These are phyloP conservation scores for Lontra canadensis DNA, from an alignment of 2,113 vertebrate genomes.

Conservation along the genomic window DNA sequence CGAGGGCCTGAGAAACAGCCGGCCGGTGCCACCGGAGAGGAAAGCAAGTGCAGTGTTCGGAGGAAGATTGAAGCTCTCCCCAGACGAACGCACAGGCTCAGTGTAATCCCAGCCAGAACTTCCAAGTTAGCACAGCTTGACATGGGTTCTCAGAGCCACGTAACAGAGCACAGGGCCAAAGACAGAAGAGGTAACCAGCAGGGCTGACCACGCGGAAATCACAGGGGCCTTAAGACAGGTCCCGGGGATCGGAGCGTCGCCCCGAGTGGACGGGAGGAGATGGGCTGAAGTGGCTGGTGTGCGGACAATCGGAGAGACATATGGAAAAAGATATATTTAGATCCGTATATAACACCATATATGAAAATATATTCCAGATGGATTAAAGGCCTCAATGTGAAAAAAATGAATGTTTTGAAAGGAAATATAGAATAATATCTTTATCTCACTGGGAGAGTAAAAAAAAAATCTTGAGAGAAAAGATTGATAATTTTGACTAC, in stretches of 20 bases:
- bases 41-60: fast-evolving
- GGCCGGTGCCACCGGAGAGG: fast-evolving
- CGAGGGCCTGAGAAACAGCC: fast-evolving
- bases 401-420: not conserved
- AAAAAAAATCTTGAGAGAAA: not conserved
- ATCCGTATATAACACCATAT: not conserved
- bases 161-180: not conserved
- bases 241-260: fast-evolving
- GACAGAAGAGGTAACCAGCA: fast-evolving
- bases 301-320: constrained; percentile 11
- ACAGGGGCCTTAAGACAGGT: fast-evolving
- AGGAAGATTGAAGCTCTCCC: not conserved
- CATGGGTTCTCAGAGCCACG: not conserved
- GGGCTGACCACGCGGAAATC: not conserved
- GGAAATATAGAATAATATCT: not conserved
- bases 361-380: constrained; percentile 53
- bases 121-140: not conserved
- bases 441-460: not conserved
- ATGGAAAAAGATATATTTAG: constrained; percentile 51
- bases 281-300: not conserved
- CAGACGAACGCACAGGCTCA: not conserved
- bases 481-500: not conserved
- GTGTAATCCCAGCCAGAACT: not conserved
- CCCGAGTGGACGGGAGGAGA: not conserved
- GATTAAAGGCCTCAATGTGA: not conserved